Evolutionary conservation across 2,888 invertebrate genomes (phyloP).

Genomic region (Abrostola triplasia): DNA sequence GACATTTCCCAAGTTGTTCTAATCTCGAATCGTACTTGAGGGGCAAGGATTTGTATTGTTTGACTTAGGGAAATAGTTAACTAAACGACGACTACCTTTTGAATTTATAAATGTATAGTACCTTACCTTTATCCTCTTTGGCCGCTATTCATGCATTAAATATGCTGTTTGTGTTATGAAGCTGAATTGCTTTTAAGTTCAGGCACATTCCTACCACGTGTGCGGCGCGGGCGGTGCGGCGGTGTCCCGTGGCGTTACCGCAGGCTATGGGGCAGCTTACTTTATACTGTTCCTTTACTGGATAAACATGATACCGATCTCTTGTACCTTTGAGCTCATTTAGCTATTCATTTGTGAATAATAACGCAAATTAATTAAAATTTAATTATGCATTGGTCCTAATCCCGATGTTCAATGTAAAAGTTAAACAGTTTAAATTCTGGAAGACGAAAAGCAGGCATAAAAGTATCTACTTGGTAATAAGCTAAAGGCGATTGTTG

Average conservation of each 20-base stretch:
- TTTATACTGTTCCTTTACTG: slow-evolving; percentile 35
- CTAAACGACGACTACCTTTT: slow-evolving; percentile 27
- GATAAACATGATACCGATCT: slow-evolving; percentile 7
- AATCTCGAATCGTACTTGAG: slow-evolving; percentile 29
- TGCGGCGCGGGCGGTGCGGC: slow-evolving; percentile 20
- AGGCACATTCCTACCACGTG: slow-evolving; percentile 40
- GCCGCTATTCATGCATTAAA: slow-evolving; percentile 38
- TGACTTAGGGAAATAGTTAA: slow-evolving; percentile 26
- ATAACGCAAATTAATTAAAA: too few species aligned
- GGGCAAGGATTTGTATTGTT: slow-evolving; percentile 33
- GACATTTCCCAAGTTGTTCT: slow-evolving; percentile 23
- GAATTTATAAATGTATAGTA: slow-evolving; percentile 28
- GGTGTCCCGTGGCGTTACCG: slow-evolving; percentile 32
- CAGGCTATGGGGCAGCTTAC: slow-evolving; percentile 44
- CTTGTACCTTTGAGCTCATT: slow-evolving; percentile 20
- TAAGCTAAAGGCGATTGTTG: too few species aligned
- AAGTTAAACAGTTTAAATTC: too few species aligned
- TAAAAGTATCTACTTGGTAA: too few species aligned
- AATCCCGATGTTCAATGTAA: slow-evolving; percentile 6
- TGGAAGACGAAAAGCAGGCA: too few species aligned
- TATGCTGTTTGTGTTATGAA: slow-evolving; percentile 52
- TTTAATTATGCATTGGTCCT: too few species aligned
- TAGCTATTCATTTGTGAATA: slow-evolving; percentile 37
- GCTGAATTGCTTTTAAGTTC: slow-evolving; percentile 40
- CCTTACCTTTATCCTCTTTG: slow-evolving; percentile 35